Evolutionary conservation across 2,797 vertebrate genomes (phyloP), one percentile per base, ranked within the genome.

Genomic region (Eulemur coronatus): DNA sequence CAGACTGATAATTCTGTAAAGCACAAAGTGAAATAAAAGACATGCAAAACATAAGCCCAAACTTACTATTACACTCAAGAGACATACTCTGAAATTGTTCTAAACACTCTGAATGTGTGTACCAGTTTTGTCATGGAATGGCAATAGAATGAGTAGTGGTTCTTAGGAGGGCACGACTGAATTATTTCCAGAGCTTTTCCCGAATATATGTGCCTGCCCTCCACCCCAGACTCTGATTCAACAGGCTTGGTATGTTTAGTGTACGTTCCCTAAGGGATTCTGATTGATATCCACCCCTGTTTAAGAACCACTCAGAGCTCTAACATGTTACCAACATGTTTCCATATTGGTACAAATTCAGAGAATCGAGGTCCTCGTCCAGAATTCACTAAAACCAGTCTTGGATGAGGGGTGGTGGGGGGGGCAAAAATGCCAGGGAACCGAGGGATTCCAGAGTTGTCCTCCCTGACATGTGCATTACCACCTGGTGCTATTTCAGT

Each of bases 21-120:
- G 73, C 57, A 84, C 10, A 79, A 86, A 82, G 94, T 69, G 43
- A 80, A 92, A 67, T 80, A 65, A 80, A 91, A 96, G 55, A 93
- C 48, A 78, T 50, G 35, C 15, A 79, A 55, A 73, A 91, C 48
- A 81, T 8, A 95, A 92, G n/a, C 18, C 43, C 85, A 90, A 95
- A 52, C 28, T 87, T 95, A n/a, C 69, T 46, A 63, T 33, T 87
- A 93, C 46, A 79, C 70, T 82, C 28, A 33, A 84, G 67, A 91
- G 33, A 91, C 26, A 65, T 57, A 55, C 61, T 82, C 35, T 65
- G 55, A 85, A 90, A 65, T 43, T 41, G 59, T 75, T 94, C 79
- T 92, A 73, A 89, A 92, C 57, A 92, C 33, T 55, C 59, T 75
- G 78, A 79, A 78, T 52, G 63, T 73, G 48, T 82, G 43, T 73